Evolutionary conservation across 2,797 vertebrate species (phyloP), one percentile per base, ranked within the genome.

Genomic region (Pantherophis alleghaniensis): DNA sequence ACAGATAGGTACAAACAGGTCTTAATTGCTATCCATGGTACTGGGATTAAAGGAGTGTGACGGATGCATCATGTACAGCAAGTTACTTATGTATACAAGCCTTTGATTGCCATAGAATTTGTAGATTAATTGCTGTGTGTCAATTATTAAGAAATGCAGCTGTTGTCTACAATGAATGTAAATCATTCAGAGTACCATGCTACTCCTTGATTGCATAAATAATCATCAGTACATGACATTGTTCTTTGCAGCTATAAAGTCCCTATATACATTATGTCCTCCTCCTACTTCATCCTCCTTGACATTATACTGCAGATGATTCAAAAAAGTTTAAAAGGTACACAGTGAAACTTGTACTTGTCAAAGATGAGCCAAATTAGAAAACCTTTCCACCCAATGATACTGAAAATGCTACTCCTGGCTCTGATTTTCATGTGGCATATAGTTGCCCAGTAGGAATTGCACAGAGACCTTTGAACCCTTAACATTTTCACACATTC

Each of bases 81-180:
- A 63, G 63, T 74, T 63, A 79, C 26, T 63, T 56, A 26, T 89
- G 59, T 79, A 61, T 53, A 86, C 26, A 91, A 86, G 57, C 16
- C 12, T 51, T 86, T 91, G 69, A 83, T 86, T 88, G 57, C 69
- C 69, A 89, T 66, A 56, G 55, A 89, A 63, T 89, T 83, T 79
- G 61, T 88, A 93, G 86, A 93, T 89, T 91, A 88, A 91, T 83
- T 93, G 69, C 57, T 89, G 22, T 57, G 22, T 88, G 92, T 53
- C 87, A 91, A 83, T 59, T 53, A 69, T 83, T 93, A 91, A 89
- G 18, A 59, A 91, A 91, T 93, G 92, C 37, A 59, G 56, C 86
- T 83, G 86, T 91, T 91, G 69, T 24, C 87, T 89, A 89, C 86
- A 87, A 93, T 22, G 53, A 91, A 86, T 86, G 47, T 26, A 89